Base-by-base conservation (phyloP, 2,113 vertebrate species). In the Tachycineta bicolor region DNA sequence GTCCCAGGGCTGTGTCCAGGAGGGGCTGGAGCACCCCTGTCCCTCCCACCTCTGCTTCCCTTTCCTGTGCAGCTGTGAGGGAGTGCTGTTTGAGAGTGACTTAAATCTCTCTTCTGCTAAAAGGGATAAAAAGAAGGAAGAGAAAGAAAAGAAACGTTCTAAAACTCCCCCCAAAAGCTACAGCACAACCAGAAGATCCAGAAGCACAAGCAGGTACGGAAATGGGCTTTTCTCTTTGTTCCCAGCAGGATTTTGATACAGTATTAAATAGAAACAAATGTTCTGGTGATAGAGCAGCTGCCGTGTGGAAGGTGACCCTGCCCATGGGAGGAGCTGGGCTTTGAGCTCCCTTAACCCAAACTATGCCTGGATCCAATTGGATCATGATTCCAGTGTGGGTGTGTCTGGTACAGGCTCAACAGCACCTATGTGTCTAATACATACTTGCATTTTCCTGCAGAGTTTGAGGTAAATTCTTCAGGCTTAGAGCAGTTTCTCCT, bases 91-190 rank as follows among this genome's bases (percentile, higher is more conserved):
- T 63, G 37, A 29, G 58, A 90, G 14, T 29, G 1, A 62, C 24
- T 47, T 67, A 19, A 58, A 44, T 77, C 17, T 88, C 14, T 91
- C 1, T 88, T 95, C 83, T 77, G 31, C 50, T 93, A 43, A 91
- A 97, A 99, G 99, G 98, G 99, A 99, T 84, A 98, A 99, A 97
- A 99, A 99, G 97, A 99, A 99, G 96, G 99, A 99, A 97, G 99
- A 99, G 56, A 99, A 99, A 95, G 98, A 98, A 46, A 99, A 99
- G 95, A 99, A 99, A 94, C 98, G 99, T 64, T 99, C 99, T 11
- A 99, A 99, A 98, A 99, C 99, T 20, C 99, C 99, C 17, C 99
- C 99, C 59, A 99, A 99, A 98, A 99, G 99, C 96, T 99, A 99
- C 94, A 99, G 99, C 98, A 99, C 99, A 87, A 98, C 99, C 55